Conservation (phyloP, 2,113 vertebrate genomes). For the Ariopsis seemanni region DNA sequence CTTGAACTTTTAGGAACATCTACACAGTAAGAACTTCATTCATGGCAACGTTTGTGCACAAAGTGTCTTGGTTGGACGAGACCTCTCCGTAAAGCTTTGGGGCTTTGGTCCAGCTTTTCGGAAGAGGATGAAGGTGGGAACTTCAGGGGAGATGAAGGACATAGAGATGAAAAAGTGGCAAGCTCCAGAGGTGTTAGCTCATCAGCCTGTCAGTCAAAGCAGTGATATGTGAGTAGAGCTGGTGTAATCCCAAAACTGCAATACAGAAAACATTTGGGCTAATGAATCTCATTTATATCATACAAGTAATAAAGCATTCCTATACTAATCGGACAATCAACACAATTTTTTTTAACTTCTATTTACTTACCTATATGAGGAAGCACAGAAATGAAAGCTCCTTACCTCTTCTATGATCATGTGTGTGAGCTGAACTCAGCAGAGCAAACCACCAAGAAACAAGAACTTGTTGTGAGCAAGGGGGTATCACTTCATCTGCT, state of each 20-base stretch:
- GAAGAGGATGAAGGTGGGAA: conserved; percentile 43
- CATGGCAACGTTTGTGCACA: conserved; percentile 86
- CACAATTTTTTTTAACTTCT: neutral
- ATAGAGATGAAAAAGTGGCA: conserved; percentile 86
- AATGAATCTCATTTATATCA: neutral
- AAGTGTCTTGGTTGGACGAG: conserved; percentile 81
- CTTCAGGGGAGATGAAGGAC: conserved; percentile 15
- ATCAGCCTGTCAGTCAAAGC: conserved; percentile 64
- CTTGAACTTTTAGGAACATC: conserved; percentile 74
- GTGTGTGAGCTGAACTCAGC: neutral
- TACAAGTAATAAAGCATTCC: neutral
- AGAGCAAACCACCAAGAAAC: no score
- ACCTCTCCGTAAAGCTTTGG: conserved; percentile 85
- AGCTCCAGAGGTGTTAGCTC: conserved; percentile 82
- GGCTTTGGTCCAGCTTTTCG: conserved; percentile 79
- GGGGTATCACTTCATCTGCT: neutral
- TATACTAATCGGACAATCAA: neutral
- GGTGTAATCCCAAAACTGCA: neutral
- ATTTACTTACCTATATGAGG: neutral
- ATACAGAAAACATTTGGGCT: neutral
- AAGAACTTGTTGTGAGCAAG: neutral
- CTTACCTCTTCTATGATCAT: no score
- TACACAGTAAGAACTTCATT: conserved; percentile 77
- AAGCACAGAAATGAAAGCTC: neutral
- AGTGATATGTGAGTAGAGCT: conserved; percentile 80